A percentile compares a stretch with the other conserved stretches of the same genome.
phyloP scores from a whole-genome alignment of 2,113 vertebrate species.

The Acrocephalus kingi region DNA sequence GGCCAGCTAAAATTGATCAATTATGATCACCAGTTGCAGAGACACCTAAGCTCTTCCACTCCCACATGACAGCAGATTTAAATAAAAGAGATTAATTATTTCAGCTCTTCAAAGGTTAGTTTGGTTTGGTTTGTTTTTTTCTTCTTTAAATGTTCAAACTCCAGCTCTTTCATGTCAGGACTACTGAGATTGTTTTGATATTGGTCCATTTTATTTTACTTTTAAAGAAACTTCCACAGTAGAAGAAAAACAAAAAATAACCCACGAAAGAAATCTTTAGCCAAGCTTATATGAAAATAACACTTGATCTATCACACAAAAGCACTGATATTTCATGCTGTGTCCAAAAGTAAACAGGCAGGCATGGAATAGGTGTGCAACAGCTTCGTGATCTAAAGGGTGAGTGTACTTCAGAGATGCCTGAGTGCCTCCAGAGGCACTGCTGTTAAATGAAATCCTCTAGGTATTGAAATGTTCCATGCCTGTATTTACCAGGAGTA shows the following conservation, averaged over 20 bases:
- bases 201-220: background rate
- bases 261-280: background rate
- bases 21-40: background rate
- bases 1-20: background rate
- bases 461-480: too few relatives aligned
- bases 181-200: background rate
- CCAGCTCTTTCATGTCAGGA: background rate
- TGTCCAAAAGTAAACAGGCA: background rate
- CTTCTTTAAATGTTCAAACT: background rate
- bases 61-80: background rate
- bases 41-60: background rate
- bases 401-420: too few relatives aligned
- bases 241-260: background rate
- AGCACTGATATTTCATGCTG: background rate
- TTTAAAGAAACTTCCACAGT: background rate
- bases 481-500: background rate
- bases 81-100: background rate
- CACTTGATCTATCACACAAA: background rate
- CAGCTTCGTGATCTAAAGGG: too few relatives aligned
- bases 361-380: too few relatives aligned
- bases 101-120: background rate
- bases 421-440: too few relatives aligned
- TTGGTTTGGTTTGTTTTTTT: background rate
- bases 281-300: background rate
- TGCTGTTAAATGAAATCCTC: too few relatives aligned